Conservation (phyloP, 2,113 vertebrate species). For the Chionomys nivalis region DNA sequence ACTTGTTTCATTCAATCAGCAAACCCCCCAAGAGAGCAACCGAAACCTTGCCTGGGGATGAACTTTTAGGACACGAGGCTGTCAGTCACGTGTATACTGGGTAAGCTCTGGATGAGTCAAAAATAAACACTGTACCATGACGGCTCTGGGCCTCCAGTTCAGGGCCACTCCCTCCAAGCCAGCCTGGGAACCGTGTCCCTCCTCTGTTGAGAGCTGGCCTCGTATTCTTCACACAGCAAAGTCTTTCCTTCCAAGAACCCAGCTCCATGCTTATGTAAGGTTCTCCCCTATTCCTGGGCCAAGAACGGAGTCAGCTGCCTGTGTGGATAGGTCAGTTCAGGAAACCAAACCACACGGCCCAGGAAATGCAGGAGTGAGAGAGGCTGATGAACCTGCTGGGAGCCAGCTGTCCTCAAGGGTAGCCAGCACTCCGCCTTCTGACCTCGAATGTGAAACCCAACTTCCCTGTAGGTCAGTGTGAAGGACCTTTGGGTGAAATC, state of each 20-base stretch:
- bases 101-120: slow-evolving; percentile 61
- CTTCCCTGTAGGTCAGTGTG: accelerated
- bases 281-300: slow-evolving; percentile 39
- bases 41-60: background rate
- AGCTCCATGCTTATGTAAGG: slow-evolving; percentile 58
- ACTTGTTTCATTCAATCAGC: background rate
- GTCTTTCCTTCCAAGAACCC: slow-evolving; percentile 50
- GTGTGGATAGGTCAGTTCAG: slow-evolving; percentile 33
- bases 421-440: background rate
- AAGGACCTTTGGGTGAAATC: background rate
- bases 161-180: background rate
- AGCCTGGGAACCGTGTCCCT: slow-evolving; percentile 29
- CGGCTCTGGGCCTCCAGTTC: background rate
- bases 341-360: slow-evolving; percentile 34
- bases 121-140: background rate
- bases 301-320: slow-evolving; percentile 58
- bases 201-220: slow-evolving; percentile 27
- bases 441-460: background rate
- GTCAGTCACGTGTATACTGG: background rate
- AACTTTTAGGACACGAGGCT: background rate
- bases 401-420: background rate
- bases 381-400: background rate
- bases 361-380: background rate
- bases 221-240: slow-evolving; percentile 18
- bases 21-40: background rate